Conservation (phyloP, 2,113 vertebrate genomes). For the Maccullochella peelii region DNA sequence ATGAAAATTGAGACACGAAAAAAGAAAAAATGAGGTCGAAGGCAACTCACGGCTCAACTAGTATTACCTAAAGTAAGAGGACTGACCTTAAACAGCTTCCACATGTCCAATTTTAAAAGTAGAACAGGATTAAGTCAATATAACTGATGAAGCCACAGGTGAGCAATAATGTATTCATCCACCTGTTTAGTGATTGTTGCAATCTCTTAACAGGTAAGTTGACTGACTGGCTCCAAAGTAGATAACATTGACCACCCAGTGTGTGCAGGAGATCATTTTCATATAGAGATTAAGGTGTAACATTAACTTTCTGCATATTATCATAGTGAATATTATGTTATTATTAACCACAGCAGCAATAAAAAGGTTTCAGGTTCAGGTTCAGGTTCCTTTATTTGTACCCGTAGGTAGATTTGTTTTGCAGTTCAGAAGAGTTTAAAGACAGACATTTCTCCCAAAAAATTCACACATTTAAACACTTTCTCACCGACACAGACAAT, state of each 20-base stretch:
- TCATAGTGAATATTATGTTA: not conserved
- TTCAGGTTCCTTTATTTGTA: too few species aligned
- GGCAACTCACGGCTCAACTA: not conserved
- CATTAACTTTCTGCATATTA: constrained; percentile 35
- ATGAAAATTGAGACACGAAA: not conserved
- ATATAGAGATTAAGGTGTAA: constrained; percentile 8
- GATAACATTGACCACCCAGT: constrained; percentile 10
- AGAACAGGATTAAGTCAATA: not conserved
- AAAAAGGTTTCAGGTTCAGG: not conserved
- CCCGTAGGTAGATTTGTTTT: too few species aligned
- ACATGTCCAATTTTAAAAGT: not conserved
- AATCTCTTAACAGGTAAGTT: not conserved
- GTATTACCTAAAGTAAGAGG: not conserved
- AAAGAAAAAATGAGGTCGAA: not conserved
- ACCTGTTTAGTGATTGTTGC: not conserved
- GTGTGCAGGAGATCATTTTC: constrained; percentile 21
- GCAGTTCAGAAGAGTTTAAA: too few species aligned
- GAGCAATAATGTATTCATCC: not conserved
- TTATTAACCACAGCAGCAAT: not conserved
- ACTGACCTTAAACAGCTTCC: not conserved
- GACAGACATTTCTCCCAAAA: too few species aligned
- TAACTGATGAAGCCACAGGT: not conserved
- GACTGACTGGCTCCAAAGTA: not conserved
- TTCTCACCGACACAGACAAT: too few species aligned
- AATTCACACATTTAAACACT: too few species aligned